Evolutionary conservation across 2,797 vertebrate species (phyloP).

Genomic region (Cossypha heuglini): DNA sequence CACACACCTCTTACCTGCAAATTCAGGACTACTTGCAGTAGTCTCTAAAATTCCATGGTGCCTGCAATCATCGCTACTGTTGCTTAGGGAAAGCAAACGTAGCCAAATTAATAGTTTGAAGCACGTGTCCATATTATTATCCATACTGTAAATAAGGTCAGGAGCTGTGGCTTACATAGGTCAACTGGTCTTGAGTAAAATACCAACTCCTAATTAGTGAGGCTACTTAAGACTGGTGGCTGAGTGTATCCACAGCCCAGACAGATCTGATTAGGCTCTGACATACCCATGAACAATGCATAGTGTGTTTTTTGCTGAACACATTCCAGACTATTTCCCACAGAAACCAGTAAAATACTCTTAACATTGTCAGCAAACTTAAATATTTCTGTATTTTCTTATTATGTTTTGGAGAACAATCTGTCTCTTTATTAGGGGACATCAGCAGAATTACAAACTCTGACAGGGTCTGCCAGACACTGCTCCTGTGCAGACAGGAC

Average conservation of each 20-base stretch:
- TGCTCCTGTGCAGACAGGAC: rapidly evolving
- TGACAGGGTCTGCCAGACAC: background rate
- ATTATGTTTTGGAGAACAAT: background rate
- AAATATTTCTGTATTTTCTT: background rate
- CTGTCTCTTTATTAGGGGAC: background rate
- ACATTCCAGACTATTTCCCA: rapidly evolving
- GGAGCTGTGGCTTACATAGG: background rate
- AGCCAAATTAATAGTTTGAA: background rate
- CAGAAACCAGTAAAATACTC: background rate
- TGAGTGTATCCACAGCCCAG: background rate
- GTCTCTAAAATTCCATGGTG: background rate
- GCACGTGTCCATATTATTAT: background rate
- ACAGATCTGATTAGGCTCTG: background rate
- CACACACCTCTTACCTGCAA: background rate
- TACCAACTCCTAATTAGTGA: background rate
- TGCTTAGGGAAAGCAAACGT: background rate
- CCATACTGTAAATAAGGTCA: background rate
- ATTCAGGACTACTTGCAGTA: background rate
- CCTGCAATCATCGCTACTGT: rapidly evolving
- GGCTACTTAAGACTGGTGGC: background rate
- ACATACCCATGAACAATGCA: background rate
- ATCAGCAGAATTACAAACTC: background rate
- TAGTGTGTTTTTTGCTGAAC: background rate
- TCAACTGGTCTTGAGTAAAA: background rate
- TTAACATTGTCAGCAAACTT: background rate